A percentile compares a stretch with the other conserved stretches of the same genome.
Evolutionary conservation across 2,888 invertebrate species (phyloP).

Genomic region (Timema cristinae): DNA sequence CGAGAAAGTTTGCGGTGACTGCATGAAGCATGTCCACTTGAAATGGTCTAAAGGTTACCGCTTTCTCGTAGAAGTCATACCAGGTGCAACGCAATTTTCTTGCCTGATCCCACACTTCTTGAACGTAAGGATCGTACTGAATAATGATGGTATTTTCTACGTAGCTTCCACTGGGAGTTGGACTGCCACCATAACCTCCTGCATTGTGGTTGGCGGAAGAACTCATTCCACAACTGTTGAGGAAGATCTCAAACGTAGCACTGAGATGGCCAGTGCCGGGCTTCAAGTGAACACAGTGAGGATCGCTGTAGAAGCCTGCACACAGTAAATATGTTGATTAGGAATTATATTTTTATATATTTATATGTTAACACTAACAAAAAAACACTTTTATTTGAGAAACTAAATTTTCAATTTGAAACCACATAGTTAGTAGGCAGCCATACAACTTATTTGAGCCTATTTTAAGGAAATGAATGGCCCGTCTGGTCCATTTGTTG

Average conservation of each 20-base stretch:
- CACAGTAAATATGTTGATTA: slow-evolving; percentile 16
- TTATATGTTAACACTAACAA: slow-evolving; percentile 18
- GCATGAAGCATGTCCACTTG: slow-evolving; percentile 94
- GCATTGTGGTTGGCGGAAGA: slow-evolving; percentile 88
- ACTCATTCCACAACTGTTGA: slow-evolving; percentile 91
- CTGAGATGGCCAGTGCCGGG: slow-evolving; percentile 87
- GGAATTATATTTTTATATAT: background rate
- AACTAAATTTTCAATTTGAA: background rate
- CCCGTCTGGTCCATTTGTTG: too few relatives aligned
- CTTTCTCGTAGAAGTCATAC: slow-evolving; percentile 95
- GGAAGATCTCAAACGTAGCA: slow-evolving; percentile 89
- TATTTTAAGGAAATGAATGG: too few relatives aligned
- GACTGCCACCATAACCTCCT: slow-evolving; percentile 71
- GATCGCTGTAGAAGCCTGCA: slow-evolving; percentile 76
- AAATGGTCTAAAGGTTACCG: slow-evolving; percentile 91
- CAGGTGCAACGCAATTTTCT: slow-evolving; percentile 88
- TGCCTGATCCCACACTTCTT: slow-evolving; percentile 94
- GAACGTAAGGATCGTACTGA: slow-evolving; percentile 91
- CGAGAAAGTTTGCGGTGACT: slow-evolving; percentile 91
- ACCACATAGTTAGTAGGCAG: too few relatives aligned
- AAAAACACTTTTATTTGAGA: background rate
- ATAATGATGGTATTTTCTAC: slow-evolving; percentile 94
- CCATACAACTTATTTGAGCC: too few relatives aligned
- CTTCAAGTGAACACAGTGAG: slow-evolving; percentile 86
- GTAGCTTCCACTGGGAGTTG: slow-evolving; percentile 87